Base-by-base conservation (phyloP, 2,113 vertebrate species). In the Campylomormyrus numenius region DNA sequence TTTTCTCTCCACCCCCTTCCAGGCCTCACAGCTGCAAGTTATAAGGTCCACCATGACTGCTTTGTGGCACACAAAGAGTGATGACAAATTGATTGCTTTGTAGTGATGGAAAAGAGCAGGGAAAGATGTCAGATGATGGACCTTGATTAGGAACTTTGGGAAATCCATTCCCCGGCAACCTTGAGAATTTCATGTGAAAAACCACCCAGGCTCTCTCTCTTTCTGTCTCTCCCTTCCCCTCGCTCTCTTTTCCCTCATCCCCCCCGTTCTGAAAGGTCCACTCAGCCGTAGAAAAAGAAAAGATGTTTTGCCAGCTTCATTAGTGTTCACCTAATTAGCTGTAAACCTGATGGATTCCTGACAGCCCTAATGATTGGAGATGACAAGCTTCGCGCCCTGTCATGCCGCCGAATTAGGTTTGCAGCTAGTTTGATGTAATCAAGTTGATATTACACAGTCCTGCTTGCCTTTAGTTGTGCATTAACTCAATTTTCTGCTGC, bases 351-450 rank as follows among this genome's bases (percentile, higher is more conserved):
- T 99, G 98, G 97, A 99, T 98, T 97, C 96, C 97, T 98, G 98
- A 99, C 98, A 99, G 97, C 96, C 97, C 96, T 97, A 96, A 97
- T 98, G 98, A 99, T 98, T 97, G 97, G 97, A 98, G 97, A 98
- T 98, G 98, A 99, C 98, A 98, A 96, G 97, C 97, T 96, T 95
- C 95, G 97, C 96, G 96, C 97, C 96, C 97, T 97, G 97, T 97
- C 97, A 97, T 96, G 97, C 95, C 94, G 96, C 96, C 97, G 97
- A 98, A 99, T 98, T 98, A 98, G 98, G 97, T 98, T 99, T 98
- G 97, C 96, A 97, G 97, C 97, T 98, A 97, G 98, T 98, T 98
- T 99, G 98, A 99, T 99, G 97, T 99, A 99, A 99, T 99, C 97
- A 98, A 98, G 96, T 97, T 99, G 97, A 98, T 99, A 99, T 98